A percentile compares a stretch with the other conserved stretches of the same genome.
Conservation (phyloP, 2,888 invertebrate genomes). For the Volucella inflata region DNA sequence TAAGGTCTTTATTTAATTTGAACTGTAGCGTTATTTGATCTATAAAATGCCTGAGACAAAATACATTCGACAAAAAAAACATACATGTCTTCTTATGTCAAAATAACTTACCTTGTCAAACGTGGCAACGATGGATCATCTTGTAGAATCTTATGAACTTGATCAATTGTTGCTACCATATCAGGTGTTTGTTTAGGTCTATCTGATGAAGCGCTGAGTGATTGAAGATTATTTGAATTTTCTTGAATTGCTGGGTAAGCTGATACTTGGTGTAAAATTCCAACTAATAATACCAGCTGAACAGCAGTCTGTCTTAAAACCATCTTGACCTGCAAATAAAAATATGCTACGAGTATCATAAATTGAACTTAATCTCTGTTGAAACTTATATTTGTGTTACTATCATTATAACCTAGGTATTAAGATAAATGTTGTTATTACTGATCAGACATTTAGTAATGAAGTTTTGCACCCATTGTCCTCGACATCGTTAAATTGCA, state of each 20-base stretch:
- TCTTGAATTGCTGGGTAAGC: constrained; percentile 36
- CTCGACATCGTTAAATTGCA: constrained; percentile 30
- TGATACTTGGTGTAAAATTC: constrained; percentile 2
- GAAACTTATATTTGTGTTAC: too few relatives aligned
- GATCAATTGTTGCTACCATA: constrained; percentile 82
- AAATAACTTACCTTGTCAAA: constrained; percentile 80
- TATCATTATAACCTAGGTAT: too few relatives aligned
- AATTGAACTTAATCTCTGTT: background rate
- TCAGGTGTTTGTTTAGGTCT: constrained; percentile 75
- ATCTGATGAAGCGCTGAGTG: constrained; percentile 14
- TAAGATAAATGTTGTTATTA: too few relatives aligned
- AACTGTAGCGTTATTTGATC: too few relatives aligned
- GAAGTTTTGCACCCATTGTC: background rate
- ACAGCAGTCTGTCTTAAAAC: background rate
- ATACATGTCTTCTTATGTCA: background rate
- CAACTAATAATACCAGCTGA: background rate
- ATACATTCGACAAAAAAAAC: background rate
- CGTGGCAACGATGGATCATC: constrained; percentile 82
- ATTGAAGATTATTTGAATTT: constrained; percentile 40
- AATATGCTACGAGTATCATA: background rate
- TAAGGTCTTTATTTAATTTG: too few relatives aligned
- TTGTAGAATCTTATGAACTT: constrained; percentile 82
- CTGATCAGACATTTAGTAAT: too few relatives aligned
- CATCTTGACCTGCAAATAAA: constrained; percentile 48
- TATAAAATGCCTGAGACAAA: background rate